phyloP scores from a whole-genome alignment of 2,797 vertebrate genomes.

The Gorsachius magnificus region DNA sequence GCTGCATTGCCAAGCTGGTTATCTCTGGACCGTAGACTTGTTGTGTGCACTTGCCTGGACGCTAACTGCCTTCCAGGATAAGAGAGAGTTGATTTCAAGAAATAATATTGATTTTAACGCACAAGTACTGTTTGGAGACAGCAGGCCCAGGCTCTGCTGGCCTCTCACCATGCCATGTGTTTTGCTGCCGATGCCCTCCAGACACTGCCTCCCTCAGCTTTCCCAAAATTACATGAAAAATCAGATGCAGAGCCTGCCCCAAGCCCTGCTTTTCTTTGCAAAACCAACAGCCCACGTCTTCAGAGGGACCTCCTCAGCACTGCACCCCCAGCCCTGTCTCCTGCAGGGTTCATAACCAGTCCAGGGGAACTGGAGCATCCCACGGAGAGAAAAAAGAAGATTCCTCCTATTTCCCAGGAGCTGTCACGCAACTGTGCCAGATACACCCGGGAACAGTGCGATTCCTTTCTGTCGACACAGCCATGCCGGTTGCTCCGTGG shows the following conservation, averaged over 20 bases:
- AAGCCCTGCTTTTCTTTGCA: neutral
- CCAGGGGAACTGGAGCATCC: neutral
- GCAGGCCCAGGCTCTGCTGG: neutral
- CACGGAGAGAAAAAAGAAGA: neutral
- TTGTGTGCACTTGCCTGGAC: neutral
- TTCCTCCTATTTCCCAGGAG: neutral
- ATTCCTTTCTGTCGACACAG: neutral
- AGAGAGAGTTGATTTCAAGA: neutral
- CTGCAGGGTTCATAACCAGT: fast-evolving
- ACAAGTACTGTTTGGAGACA: neutral
- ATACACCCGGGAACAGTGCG: fast-evolving
- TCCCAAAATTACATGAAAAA: too few species aligned
- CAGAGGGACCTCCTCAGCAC: neutral
- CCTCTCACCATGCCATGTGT: neutral
- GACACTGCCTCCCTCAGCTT: neutral
- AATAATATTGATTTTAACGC: neutral
- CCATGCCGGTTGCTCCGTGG: fast-evolving
- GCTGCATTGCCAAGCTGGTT: neutral
- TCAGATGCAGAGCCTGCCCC: neutral
- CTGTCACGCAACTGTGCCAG: neutral
- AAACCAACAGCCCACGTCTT: neutral
- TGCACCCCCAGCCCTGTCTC: neutral
- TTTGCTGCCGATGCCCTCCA: neutral
- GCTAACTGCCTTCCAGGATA: neutral
- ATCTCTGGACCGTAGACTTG: neutral